phyloP scores from a whole-genome alignment of 2,888 invertebrate species.

The Agonopterix arenella region DNA sequence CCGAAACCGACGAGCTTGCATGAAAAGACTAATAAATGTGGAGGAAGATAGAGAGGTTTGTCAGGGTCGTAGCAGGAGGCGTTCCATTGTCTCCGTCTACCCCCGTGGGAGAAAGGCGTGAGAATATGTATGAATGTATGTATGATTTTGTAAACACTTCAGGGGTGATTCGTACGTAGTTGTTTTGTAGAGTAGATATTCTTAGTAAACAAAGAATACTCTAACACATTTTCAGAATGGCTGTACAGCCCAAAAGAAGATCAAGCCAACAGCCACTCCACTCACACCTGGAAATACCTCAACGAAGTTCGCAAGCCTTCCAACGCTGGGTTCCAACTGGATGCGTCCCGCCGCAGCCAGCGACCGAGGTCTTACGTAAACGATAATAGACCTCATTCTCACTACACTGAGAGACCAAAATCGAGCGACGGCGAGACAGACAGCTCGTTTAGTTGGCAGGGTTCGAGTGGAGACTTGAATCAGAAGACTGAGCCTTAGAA shows the following conservation, averaged over 20 bases:
- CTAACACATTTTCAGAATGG: constrained; percentile 51
- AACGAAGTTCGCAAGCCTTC: constrained; percentile 63
- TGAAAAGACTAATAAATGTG: no score
- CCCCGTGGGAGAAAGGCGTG: no score
- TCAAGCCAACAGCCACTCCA: constrained; percentile 50
- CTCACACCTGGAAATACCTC: constrained; percentile 69
- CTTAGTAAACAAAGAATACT: no score
- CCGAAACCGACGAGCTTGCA: no score
- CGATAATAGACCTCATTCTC: constrained; percentile 31
- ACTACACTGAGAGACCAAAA: constrained; percentile 25
- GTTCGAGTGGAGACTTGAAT: constrained; percentile 40
- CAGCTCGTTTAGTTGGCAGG: constrained; percentile 67
- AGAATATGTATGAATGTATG: no score
- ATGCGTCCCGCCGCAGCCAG: constrained; percentile 46
- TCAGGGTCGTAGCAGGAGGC: no score
- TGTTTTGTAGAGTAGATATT: neutral
- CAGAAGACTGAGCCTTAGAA: constrained; percentile 6
- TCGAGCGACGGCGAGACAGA: constrained; percentile 61
- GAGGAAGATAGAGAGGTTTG: no score
- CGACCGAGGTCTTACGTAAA: constrained; percentile 31
- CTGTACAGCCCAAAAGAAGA: constrained; percentile 55
- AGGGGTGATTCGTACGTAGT: no score
- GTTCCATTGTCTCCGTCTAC: no score
- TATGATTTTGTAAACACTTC: neutral
- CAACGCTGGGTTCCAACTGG: constrained; percentile 62